Evolutionary conservation across 2,113 vertebrate species (phyloP).

Genomic region (Silurus asotus): DNA sequence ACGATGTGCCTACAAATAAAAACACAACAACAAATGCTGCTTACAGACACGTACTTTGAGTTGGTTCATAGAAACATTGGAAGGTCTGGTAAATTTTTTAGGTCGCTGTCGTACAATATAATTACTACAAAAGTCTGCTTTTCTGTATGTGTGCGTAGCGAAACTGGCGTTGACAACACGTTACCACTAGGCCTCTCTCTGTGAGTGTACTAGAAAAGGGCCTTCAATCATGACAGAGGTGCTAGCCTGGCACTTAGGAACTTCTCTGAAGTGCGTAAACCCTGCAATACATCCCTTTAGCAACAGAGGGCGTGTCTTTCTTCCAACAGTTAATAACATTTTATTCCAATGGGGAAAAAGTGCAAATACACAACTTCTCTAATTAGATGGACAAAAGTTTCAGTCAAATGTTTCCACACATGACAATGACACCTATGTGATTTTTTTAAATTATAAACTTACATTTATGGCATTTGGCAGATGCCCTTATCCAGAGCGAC

Average conservation of each 20-base stretch:
- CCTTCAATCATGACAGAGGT: conserved; percentile 25
- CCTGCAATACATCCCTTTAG: neutral
- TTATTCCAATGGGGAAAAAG: neutral
- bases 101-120: neutral
- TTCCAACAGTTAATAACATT: neutral
- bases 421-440: no score
- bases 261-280: conserved; percentile 3
- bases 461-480: no score
- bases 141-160: neutral
- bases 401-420: neutral
- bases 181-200: conserved; percentile 22
- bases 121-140: no score
- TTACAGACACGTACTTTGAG: neutral
- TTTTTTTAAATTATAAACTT: neutral
- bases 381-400: no score
- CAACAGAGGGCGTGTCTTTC: conserved; percentile 32
- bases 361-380: no score
- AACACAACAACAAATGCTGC: neutral
- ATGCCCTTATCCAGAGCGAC: no score
- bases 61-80: no score
- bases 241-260: conserved; percentile 18
- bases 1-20: neutral
- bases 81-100: no score
- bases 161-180: neutral
- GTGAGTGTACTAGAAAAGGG: conserved; percentile 6